These are phyloP conservation scores for Poecile montanus DNA, from an alignment of 2,797 vertebrate genomes.

Conservation along the genomic window DNA sequence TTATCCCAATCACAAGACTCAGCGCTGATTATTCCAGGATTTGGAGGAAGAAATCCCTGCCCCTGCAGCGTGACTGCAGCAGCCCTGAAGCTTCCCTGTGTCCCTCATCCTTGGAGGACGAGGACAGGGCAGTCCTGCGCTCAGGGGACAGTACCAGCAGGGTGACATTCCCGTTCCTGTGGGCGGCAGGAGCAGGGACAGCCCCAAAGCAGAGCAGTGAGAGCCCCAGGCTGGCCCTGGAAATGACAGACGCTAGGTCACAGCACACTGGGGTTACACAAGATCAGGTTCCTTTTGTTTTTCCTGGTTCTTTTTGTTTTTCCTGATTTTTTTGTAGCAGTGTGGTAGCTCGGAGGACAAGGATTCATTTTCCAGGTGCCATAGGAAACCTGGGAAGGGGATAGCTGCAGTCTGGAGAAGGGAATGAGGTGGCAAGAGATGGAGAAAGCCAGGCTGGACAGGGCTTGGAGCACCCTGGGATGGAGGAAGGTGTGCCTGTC, in stretches of 20 bases:
- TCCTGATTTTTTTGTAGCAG: rapidly evolving
- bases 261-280: rapidly evolving
- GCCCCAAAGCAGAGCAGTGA: background rate
- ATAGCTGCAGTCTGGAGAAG: background rate
- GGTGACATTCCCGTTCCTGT: background rate
- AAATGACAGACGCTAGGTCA: rapidly evolving
- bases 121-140: background rate
- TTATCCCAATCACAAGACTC: constrained; percentile 50
- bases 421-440: background rate
- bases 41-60: constrained; percentile 15
- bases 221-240: background rate
- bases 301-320: background rate
- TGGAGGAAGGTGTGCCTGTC: background rate
- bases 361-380: background rate
- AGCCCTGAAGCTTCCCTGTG: background rate
- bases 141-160: background rate
- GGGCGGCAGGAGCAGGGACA: background rate
- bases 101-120: constrained; percentile 43
- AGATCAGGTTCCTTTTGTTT: too few species aligned
- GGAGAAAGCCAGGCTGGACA: background rate
- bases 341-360: background rate
- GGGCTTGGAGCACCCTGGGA: background rate
- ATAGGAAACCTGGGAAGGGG: rapidly evolving
- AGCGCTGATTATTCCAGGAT: constrained; percentile 39
- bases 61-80: constrained; percentile 51